Percentiles rank a stretch among this genome's conserved stretches.
Conservation (phyloP, 2,888 invertebrate genomes). For the Phaedon cochleariae region DNA sequence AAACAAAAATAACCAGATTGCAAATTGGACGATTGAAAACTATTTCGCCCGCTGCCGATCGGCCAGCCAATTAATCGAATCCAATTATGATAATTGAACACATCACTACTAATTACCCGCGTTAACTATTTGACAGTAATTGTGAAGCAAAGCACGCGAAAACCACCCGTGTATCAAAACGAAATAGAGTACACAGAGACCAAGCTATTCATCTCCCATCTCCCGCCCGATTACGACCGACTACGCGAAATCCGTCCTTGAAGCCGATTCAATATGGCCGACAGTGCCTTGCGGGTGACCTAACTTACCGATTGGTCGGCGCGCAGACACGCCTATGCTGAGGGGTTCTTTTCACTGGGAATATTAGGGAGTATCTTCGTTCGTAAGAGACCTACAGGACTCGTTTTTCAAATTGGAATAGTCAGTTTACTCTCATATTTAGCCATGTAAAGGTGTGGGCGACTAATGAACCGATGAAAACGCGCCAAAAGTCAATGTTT, state of each 20-base stretch:
- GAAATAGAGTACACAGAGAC: conserved; percentile 36
- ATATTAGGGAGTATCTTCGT: conserved; percentile 63
- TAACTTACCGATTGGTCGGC: conserved; percentile 72
- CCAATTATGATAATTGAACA: conserved; percentile 63
- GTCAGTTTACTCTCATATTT: conserved; percentile 59
- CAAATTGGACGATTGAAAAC: conserved; percentile 49
- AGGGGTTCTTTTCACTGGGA: conserved; percentile 57
- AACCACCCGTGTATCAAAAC: conserved; percentile 38
- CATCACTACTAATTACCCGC: conserved; percentile 62
- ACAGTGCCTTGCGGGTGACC: conserved; percentile 61
- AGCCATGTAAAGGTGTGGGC: conserved; percentile 52
- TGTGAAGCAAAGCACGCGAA: conserved; percentile 41
- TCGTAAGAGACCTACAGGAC: conserved; percentile 53
- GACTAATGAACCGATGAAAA: conserved; percentile 28
- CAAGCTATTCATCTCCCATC: conserved; percentile 41
- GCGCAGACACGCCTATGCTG: conserved; percentile 62
- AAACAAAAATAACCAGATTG: conserved; percentile 44
- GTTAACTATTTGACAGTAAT: conserved; percentile 61
- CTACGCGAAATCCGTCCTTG: conserved; percentile 31
- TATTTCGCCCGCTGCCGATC: conserved; percentile 49
- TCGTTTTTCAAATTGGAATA: conserved; percentile 60
- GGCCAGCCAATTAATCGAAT: conserved; percentile 60
- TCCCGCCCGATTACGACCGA: conserved; percentile 42
- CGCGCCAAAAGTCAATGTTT: conserved; percentile 34
- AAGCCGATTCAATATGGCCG: conserved; percentile 54